Evolutionary conservation across 2,797 vertebrate species (phyloP).

Genomic region (Pipistrellus nathusii): DNA sequence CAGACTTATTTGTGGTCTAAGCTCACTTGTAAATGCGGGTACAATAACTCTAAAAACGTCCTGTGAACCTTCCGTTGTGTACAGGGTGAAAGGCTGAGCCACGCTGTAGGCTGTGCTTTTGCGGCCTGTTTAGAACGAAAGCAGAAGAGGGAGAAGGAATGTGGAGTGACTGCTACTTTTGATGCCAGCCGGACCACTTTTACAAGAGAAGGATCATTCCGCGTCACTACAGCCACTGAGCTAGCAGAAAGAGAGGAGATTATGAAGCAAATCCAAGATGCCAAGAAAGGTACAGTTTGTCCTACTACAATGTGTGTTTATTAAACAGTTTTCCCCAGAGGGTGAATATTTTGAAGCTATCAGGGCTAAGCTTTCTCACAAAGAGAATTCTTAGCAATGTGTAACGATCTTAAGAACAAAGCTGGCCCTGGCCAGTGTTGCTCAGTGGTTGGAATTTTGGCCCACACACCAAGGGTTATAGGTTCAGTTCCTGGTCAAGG

Average conservation of each 20-base stretch:
- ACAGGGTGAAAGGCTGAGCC: conserved; percentile 98
- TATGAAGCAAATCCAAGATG: conserved; percentile 97
- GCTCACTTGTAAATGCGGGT: conserved; percentile 22
- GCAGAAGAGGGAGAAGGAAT: conserved; percentile 99
- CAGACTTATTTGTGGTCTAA: conserved; percentile 6
- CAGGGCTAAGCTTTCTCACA: conserved; percentile 7
- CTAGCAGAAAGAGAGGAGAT: conserved; percentile 97
- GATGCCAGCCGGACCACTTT: conserved; percentile 99
- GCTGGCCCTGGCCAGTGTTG: no score
- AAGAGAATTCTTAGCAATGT: not conserved
- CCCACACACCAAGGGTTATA: no score
- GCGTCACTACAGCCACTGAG: conserved; percentile 97
- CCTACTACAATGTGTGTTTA: not conserved
- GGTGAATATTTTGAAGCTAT: conserved; percentile 46
- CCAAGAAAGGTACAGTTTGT: conserved; percentile 91
- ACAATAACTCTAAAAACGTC: not conserved
- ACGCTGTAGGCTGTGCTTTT: conserved; percentile 98
- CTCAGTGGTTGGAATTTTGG: no score
- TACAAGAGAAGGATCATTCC: conserved; percentile 98
- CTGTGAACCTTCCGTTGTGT: conserved; percentile 6
- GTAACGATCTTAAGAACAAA: conserved; percentile 49
- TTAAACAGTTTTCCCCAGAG: not conserved
- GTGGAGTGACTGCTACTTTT: conserved; percentile 98
- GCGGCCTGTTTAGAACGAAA: conserved; percentile 98
- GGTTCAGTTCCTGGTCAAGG: no score